These are phyloP conservation scores for Cryptocheilus praepositus DNA, from an alignment of 2,888 invertebrate species.

Conservation along the genomic window DNA sequence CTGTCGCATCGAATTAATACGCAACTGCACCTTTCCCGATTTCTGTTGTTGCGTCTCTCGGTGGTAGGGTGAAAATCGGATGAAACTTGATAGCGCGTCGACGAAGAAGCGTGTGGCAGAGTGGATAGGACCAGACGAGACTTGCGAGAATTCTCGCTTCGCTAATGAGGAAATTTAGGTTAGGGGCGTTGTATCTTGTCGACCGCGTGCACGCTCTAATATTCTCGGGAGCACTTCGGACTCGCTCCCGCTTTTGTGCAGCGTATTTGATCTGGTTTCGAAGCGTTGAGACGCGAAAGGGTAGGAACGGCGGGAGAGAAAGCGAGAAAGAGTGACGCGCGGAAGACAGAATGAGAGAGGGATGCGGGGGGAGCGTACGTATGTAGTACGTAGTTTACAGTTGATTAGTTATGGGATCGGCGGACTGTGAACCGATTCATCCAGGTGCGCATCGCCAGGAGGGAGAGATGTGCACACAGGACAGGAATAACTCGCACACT, in stretches of 20 bases:
- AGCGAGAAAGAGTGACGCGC: constrained; percentile 10
- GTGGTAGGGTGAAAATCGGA: too few species aligned
- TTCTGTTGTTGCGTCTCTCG: constrained; percentile 4
- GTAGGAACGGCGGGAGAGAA: neutral
- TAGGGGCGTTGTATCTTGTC: constrained; percentile 26
- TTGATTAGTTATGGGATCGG: constrained; percentile 65
- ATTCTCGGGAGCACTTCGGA: constrained; percentile 30
- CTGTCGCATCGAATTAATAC: too few species aligned
- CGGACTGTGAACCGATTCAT: constrained; percentile 65
- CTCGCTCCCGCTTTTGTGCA: constrained; percentile 31
- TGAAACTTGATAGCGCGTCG: too few species aligned
- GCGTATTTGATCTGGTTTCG: constrained; percentile 32
- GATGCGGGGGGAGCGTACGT: constrained; percentile 13
- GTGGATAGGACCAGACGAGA: constrained; percentile 5
- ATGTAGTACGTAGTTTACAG: constrained; percentile 52
- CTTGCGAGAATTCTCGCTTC: constrained; percentile 29
- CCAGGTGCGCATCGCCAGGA: constrained; percentile 57
- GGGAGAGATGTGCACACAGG: constrained; percentile 35
- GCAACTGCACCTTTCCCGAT: too few species aligned
- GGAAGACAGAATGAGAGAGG: constrained; percentile 13
- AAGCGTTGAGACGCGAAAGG: constrained; percentile 27
- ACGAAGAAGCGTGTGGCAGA: neutral
- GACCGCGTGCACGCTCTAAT: constrained; percentile 15
- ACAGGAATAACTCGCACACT: constrained; percentile 42
- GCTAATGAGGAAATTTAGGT: constrained; percentile 50